Evolutionary conservation across 2,888 invertebrate species (phyloP).

Genomic region (Archips crataeganus): DNA sequence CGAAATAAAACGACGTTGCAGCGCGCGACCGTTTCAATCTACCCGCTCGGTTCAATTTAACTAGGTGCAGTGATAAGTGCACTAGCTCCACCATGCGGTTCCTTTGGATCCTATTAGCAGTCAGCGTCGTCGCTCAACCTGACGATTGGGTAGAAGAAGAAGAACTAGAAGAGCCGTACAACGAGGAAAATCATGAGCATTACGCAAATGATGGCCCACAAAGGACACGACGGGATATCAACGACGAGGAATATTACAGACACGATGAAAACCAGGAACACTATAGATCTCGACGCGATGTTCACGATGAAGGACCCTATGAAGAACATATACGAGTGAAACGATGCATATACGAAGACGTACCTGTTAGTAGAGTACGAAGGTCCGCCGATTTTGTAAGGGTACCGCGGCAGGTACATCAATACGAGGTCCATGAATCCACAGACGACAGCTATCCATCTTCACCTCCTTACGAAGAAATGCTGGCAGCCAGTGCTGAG

Average conservation of each 20-base stretch:
- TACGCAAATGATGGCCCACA: background rate
- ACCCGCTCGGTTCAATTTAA: conserved; percentile 47
- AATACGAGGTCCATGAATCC: conserved; percentile 77
- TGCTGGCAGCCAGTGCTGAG: conserved; percentile 78
- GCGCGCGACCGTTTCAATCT: conserved; percentile 43
- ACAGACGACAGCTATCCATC: conserved; percentile 63
- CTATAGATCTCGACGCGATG: conserved; percentile 58
- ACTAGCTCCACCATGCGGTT: conserved; percentile 59
- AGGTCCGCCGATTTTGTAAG: conserved; percentile 59
- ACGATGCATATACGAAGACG: conserved; percentile 59
- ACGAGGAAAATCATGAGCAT: conserved; percentile 26
- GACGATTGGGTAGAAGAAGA: conserved; percentile 71
- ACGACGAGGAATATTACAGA: conserved; percentile 48
- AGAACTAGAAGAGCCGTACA: conserved; percentile 48
- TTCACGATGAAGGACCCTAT: conserved; percentile 60
- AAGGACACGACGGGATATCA: conserved; percentile 27
- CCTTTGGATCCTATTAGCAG: conserved; percentile 62
- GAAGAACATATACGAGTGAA: conserved; percentile 71
- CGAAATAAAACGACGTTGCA: conserved; percentile 55
- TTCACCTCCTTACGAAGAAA: conserved; percentile 74
- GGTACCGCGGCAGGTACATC: conserved; percentile 69
- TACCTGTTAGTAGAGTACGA: conserved; percentile 49
- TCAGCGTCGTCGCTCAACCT: conserved; percentile 57
- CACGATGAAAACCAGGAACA: conserved; percentile 54
- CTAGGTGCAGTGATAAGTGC: background rate